Evolutionary conservation across 2,113 vertebrate species (phyloP).

Genomic region (Accipiter virgatus): DNA sequence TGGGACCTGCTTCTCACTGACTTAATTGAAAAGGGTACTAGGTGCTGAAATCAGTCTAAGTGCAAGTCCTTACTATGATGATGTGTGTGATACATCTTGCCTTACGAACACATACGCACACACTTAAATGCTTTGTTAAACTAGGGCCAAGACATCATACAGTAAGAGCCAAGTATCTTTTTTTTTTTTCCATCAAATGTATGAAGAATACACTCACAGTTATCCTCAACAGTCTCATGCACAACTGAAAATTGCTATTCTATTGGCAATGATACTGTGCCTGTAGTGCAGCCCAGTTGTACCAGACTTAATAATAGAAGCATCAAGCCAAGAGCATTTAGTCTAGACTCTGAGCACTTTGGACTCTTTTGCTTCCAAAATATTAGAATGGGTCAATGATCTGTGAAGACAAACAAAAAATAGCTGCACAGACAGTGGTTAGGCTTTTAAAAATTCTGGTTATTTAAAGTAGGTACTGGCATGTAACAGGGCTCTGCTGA

Average conservation of each 20-base stretch:
- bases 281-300: background rate
- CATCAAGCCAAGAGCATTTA: background rate
- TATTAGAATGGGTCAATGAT: background rate
- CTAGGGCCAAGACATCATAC: background rate
- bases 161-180: background rate
- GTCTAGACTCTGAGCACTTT: background rate
- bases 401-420: background rate
- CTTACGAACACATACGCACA: background rate
- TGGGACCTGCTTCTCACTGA: background rate
- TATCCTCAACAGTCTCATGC: background rate
- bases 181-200: background rate
- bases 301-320: background rate
- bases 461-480: constrained; percentile 25
- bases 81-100: background rate
- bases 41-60: background rate
- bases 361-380: background rate
- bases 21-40: background rate
- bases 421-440: background rate
- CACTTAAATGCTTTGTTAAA: background rate
- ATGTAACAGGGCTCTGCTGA: background rate
- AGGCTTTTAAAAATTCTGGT: constrained; percentile 19
- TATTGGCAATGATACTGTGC: background rate
- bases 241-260: background rate
- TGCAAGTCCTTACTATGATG: background rate
- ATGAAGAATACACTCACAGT: background rate